phyloP scores from a whole-genome alignment of 2,113 vertebrate genomes.

The Sebastes schlegelii region DNA sequence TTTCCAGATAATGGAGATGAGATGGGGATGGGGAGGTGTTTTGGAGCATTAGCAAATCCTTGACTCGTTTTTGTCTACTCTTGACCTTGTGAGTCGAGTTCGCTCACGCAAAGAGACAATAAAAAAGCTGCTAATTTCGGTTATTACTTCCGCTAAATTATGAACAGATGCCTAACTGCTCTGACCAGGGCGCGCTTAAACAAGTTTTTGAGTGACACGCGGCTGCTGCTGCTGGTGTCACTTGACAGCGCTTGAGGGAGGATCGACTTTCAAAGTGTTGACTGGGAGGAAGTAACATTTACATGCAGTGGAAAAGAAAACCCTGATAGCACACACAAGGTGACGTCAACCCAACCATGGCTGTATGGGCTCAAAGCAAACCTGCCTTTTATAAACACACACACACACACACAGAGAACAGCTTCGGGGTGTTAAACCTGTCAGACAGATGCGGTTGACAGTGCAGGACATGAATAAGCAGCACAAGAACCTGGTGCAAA shows the following conservation, averaged over 20 bases:
- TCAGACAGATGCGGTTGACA: constrained; percentile 14
- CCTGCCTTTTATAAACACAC: constrained; percentile 42
- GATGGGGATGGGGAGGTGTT: constrained; percentile 54
- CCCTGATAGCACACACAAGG: constrained; percentile 12
- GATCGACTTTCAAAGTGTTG: constrained; percentile 49
- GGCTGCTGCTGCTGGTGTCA: constrained; percentile 22
- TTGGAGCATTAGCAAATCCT: constrained; percentile 34
- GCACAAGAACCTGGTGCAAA: constrained; percentile 39
- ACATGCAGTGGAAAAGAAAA: constrained; percentile 26
- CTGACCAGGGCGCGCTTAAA: constrained; percentile 23
- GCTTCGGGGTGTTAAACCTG: constrained; percentile 38
- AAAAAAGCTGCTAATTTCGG: constrained; percentile 19
- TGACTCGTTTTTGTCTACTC: constrained; percentile 17
- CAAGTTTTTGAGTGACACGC: constrained; percentile 14
- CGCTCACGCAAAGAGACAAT: neutral
- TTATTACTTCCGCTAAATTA: constrained; percentile 11
- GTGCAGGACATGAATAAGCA: constrained; percentile 7
- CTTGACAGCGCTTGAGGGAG: constrained; percentile 26
- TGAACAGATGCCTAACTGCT: neutral
- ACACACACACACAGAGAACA: constrained; percentile 24
- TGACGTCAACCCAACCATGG: constrained; percentile 10
- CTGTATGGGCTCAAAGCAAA: constrained; percentile 37
- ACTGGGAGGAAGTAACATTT: constrained; percentile 41
- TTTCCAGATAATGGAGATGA: constrained; percentile 62
- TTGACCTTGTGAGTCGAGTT: constrained; percentile 39